Evolutionary conservation across 2,797 vertebrate genomes (phyloP).

Genomic region (Danio choprae): DNA sequence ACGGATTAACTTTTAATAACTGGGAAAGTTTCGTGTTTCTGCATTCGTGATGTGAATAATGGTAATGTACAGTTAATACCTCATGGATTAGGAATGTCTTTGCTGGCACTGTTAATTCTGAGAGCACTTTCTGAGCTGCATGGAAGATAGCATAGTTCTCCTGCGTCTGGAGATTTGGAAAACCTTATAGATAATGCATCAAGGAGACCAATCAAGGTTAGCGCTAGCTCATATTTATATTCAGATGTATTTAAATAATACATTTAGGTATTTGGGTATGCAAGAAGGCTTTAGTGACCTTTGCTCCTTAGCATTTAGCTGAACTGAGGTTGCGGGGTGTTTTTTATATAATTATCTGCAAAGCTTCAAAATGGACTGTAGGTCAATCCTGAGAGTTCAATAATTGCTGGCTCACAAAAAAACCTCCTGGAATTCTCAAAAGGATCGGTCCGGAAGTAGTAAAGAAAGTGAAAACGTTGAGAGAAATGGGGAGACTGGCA

Average conservation of each 20-base stretch:
- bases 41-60: conserved; percentile 18
- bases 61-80: conserved; percentile 29
- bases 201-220: conserved; percentile 72
- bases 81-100: conserved; percentile 27
- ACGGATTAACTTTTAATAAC: conserved; percentile 41
- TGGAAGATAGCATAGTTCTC: conserved; percentile 49
- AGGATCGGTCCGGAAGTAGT: conserved; percentile 3
- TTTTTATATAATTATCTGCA: conserved; percentile 16
- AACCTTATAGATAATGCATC: conserved; percentile 80
- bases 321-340: conserved; percentile 53
- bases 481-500: conserved; percentile 67
- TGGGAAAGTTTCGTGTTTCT: conserved; percentile 26
- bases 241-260: conserved; percentile 52
- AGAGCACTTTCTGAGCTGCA: conserved; percentile 52
- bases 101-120: conserved; percentile 14
- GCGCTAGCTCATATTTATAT: conserved; percentile 26
- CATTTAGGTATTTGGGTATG: conserved; percentile 7
- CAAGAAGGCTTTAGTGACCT: conserved; percentile 16
- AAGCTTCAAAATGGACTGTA: conserved; percentile 6
- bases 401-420: conserved; percentile 9
- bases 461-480: conserved; percentile 17
- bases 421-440: background rate
- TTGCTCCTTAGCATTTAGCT: conserved; percentile 36
- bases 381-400: conserved; percentile 15
- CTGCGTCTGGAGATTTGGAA: conserved; percentile 54